Conservation (phyloP, 2,888 invertebrate genomes). For the Lepeophtheirus nordmannii region DNA sequence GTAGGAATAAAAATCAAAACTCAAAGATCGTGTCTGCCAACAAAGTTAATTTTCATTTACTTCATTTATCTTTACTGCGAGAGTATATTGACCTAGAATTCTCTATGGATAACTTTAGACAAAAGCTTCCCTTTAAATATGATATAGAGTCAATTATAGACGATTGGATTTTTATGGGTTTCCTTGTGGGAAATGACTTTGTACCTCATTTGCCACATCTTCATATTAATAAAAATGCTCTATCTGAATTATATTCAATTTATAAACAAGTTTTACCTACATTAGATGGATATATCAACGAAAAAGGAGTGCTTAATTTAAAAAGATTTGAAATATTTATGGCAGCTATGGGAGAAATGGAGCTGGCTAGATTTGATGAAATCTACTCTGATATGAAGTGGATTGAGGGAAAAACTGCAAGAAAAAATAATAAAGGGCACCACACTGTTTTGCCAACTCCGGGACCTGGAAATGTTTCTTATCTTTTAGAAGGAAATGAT, state of each 20-base stretch:
- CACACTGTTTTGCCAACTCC: slow-evolving; percentile 15
- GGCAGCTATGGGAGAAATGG: slow-evolving; percentile 53
- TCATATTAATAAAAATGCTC: slow-evolving; percentile 76
- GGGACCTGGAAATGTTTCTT: background rate
- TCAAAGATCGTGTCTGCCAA: slow-evolving; percentile 51
- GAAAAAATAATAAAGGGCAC: slow-evolving; percentile 15
- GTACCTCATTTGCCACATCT: slow-evolving; percentile 87
- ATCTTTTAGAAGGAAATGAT: background rate
- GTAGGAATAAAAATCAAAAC: slow-evolving; percentile 27
- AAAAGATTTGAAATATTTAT: slow-evolving; percentile 69
- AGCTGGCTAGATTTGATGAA: slow-evolving; percentile 53
- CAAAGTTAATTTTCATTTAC: slow-evolving; percentile 76
- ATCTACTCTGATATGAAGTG: slow-evolving; percentile 61
- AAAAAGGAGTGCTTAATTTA: slow-evolving; percentile 65
- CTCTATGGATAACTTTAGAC: slow-evolving; percentile 41
- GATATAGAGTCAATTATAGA: slow-evolving; percentile 83
- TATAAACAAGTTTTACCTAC: slow-evolving; percentile 73
- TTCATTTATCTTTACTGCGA: slow-evolving; percentile 56
- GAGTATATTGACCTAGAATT: slow-evolving; percentile 29
- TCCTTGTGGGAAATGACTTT: slow-evolving; percentile 93
- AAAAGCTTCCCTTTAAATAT: slow-evolving; percentile 52
- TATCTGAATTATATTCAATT: slow-evolving; percentile 67
- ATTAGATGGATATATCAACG: slow-evolving; percentile 82
- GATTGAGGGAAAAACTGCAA: slow-evolving; percentile 53
- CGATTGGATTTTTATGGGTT: slow-evolving; percentile 96